Percentiles rank a stretch among this genome's conserved stretches.
Evolutionary conservation across 2,888 invertebrate species (phyloP).

Genomic region (Rapana venosa): DNA sequence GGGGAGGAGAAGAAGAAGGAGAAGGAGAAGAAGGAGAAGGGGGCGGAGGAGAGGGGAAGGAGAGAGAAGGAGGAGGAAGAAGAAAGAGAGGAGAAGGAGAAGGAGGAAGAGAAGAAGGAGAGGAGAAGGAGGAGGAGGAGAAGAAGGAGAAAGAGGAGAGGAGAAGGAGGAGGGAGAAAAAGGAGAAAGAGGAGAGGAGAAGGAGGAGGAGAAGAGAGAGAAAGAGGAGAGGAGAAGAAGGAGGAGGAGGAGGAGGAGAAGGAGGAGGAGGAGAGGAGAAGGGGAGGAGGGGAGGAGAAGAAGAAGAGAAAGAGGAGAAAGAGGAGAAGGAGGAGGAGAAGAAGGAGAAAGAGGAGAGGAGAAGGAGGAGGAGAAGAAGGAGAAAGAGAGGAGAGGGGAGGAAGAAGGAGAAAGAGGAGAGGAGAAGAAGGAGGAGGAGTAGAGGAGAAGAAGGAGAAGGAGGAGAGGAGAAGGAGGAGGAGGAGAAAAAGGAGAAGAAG

Average conservation of each 20-base stretch:
- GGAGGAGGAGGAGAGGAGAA: neutral
- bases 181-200: neutral
- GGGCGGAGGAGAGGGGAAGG: neutral
- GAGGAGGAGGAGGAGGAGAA: neutral
- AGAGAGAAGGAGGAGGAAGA: neutral
- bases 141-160: neutral
- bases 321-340: neutral
- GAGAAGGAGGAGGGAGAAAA: neutral
- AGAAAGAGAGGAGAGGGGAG: neutral
- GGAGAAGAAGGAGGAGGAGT: neutral
- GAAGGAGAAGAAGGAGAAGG: neutral
- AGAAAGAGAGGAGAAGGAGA: neutral
- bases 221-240: neutral
- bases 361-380: neutral
- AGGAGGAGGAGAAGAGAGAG: neutral
- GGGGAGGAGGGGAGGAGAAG: too few species aligned
- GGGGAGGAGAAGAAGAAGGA: neutral
- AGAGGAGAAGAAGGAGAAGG: neutral
- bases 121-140: neutral
- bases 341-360: neutral
- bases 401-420: neutral
- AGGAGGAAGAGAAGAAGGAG: neutral
- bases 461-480: neutral
- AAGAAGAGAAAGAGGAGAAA: too few species aligned
- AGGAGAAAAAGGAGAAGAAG: too few species aligned